Evolutionary conservation across 30 jellyfish, hydroid and myxozoan genomes (phyloP).

Genomic region (Turritopsis rubra): DNA sequence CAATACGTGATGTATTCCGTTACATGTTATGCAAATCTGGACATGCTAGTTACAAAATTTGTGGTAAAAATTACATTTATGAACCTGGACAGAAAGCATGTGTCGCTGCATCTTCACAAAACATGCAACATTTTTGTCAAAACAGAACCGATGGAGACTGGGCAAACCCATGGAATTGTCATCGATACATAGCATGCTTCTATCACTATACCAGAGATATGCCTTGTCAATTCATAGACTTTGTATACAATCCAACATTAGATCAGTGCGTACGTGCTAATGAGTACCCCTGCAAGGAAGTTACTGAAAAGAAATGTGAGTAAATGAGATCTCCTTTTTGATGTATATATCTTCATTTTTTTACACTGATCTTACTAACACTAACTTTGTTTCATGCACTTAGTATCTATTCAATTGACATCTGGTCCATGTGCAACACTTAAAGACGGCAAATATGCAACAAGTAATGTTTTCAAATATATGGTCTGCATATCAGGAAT

Average conservation of each 20-base stretch:
- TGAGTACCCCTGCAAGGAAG: conserved; percentile 1
- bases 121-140: neutral
- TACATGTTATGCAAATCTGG: neutral
- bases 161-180: conserved; percentile 22
- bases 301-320: neutral
- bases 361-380: neutral
- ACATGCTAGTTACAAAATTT: neutral
- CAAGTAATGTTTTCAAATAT: conserved; percentile 50
- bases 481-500: conserved; percentile 42
- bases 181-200: neutral
- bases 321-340: neutral
- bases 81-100: neutral
- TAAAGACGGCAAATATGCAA: conserved; percentile 35
- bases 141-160: conserved; percentile 17
- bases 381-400: neutral
- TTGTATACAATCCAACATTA: conserved; percentile 60
- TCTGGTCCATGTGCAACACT: conserved; percentile 36
- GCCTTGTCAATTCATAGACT: conserved; percentile 39
- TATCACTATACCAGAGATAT: neutral
- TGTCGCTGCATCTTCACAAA: neutral
- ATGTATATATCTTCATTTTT: neutral
- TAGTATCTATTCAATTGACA: conserved; percentile 7
- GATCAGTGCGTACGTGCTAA: conserved; percentile 21
- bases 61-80: conserved; percentile 5
- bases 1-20: conserved; percentile 16